phyloP scores from a whole-genome alignment of 2,797 vertebrate genomes.

The Characodon lateralis region DNA sequence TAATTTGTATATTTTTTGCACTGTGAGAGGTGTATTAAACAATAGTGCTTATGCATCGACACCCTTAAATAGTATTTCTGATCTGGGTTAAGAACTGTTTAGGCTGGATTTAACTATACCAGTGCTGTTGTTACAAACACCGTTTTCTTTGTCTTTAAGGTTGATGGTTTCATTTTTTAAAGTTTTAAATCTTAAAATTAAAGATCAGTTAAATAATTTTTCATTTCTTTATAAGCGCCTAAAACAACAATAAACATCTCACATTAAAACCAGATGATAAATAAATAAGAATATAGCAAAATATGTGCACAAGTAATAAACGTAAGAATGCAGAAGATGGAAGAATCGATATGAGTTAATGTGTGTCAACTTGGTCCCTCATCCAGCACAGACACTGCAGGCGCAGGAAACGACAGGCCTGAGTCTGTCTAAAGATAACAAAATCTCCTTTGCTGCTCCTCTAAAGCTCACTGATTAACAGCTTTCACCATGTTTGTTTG shows the following conservation, averaged over 20 bases:
- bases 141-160: background rate
- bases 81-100: background rate
- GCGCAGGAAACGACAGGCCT: background rate
- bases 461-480: constrained; percentile 36
- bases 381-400: constrained; percentile 2
- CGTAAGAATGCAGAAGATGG: background rate
- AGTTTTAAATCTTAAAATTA: no score
- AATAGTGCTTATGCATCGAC: no score
- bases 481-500: constrained; percentile 34
- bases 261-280: background rate
- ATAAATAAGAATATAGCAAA: background rate
- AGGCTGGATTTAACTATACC: background rate
- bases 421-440: constrained; percentile 15
- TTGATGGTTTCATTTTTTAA: background rate
- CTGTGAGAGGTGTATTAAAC: no score
- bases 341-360: background rate
- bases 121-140: background rate
- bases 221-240: background rate
- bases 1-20: background rate
- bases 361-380: constrained; percentile 5
- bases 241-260: background rate
- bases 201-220: background rate
- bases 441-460: constrained; percentile 24
- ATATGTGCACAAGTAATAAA: no score
- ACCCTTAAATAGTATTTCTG: background rate